Evolutionary conservation across 2,888 invertebrate genomes (phyloP).

Genomic region (Miltochrista miniata): DNA sequence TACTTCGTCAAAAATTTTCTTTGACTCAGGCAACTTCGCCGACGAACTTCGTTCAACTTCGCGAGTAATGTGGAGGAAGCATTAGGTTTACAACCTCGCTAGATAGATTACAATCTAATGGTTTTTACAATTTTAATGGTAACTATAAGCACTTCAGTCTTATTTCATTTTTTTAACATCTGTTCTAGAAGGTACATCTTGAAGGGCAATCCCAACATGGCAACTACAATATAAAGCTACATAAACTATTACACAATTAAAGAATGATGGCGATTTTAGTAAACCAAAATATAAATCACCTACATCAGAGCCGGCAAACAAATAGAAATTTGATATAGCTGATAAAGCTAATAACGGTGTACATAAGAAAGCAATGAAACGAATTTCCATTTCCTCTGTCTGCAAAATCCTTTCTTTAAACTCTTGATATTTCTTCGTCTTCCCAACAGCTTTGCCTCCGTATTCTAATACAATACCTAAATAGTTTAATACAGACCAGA

Average conservation of each 20-base stretch:
- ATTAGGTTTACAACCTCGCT: too few relatives aligned
- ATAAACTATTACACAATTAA: slow-evolving; percentile 56
- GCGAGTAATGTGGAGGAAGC: too few relatives aligned
- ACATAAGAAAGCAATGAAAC: slow-evolving; percentile 87
- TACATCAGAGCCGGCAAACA: slow-evolving; percentile 90
- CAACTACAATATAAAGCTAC: slow-evolving; percentile 71
- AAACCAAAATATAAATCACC: slow-evolving; percentile 88
- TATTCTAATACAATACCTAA: slow-evolving; percentile 90
- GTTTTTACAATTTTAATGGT: too few relatives aligned
- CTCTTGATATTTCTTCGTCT: slow-evolving; percentile 67
- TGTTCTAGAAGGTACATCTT: slow-evolving; percentile 66
- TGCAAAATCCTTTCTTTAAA: slow-evolving; percentile 68
- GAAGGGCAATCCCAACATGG: slow-evolving; percentile 72
- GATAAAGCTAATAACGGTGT: slow-evolving; percentile 91
- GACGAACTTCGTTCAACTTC: too few relatives aligned
- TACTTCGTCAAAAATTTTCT: too few relatives aligned
- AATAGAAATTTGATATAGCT: slow-evolving; percentile 93
- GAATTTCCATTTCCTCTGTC: slow-evolving; percentile 74
- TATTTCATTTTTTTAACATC: slow-evolving; percentile 38
- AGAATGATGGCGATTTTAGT: slow-evolving; percentile 69
- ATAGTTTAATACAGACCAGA: slow-evolving; percentile 96
- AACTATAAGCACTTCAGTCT: slow-evolving; percentile 11
- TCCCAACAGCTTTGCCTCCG: slow-evolving; percentile 77
- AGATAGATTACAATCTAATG: too few relatives aligned
- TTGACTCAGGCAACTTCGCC: too few relatives aligned